phyloP scores from a whole-genome alignment of 2,888 invertebrate species.

The Malachius bipustulatus region DNA sequence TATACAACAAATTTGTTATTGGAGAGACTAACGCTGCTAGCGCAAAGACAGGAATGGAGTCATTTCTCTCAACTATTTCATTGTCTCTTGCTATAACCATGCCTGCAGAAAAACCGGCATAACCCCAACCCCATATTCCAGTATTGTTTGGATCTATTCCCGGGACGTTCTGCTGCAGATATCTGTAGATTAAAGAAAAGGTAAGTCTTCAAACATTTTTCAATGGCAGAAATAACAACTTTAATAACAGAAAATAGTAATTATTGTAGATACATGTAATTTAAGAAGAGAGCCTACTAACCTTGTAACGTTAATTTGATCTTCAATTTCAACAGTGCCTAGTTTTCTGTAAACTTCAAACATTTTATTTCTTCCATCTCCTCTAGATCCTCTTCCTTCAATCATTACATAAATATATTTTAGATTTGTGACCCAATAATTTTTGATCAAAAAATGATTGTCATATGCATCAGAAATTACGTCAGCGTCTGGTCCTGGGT shows the following conservation, averaged over 20 bases:
- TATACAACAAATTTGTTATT: conserved; percentile 82
- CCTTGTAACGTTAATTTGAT: conserved; percentile 61
- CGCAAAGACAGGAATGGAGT: conserved; percentile 59
- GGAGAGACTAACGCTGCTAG: conserved; percentile 89
- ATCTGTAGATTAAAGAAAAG: too few species aligned
- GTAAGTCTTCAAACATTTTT: too few species aligned
- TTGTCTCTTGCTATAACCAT: conserved; percentile 63
- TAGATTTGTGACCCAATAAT: conserved; percentile 61
- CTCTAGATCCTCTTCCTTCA: conserved; percentile 75
- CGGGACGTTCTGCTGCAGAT: conserved; percentile 38
- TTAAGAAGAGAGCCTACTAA: conserved; percentile 28
- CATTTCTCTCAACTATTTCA: too few species aligned
- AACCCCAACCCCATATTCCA: conserved; percentile 90
- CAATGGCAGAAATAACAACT: too few species aligned
- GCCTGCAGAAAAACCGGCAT: conserved; percentile 79
- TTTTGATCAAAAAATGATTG: conserved; percentile 50
- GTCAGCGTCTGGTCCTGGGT: conserved; percentile 74
- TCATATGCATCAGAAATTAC: conserved; percentile 57
- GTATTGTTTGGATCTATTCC: conserved; percentile 59
- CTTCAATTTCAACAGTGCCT: conserved; percentile 77
- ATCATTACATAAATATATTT: conserved; percentile 68
- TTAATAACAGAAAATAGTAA: background rate
- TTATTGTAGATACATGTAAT: conserved; percentile 1
- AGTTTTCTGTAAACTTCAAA: conserved; percentile 67
- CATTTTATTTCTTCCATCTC: conserved; percentile 65